Conservation (phyloP, 2,888 invertebrate species). For the Melieria picta region DNA sequence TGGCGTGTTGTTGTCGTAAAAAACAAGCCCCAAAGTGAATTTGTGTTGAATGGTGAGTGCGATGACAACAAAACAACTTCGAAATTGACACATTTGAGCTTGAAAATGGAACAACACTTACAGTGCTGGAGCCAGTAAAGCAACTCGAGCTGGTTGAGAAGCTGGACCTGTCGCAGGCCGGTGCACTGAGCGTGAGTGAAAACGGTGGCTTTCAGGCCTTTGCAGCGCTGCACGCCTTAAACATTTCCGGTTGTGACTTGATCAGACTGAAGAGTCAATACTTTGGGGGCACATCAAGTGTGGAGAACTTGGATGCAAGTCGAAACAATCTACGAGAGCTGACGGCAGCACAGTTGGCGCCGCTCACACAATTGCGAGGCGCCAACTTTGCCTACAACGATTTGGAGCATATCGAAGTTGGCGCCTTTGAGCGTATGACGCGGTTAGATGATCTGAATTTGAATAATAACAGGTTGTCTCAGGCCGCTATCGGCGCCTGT, state of each 20-base stretch:
- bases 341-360: conserved; percentile 44
- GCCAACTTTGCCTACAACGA: conserved; percentile 58
- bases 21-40: conserved; percentile 40
- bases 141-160: neutral
- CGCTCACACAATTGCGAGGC: conserved; percentile 49
- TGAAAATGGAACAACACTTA: no score
- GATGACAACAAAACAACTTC: no score
- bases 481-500: conserved; percentile 48
- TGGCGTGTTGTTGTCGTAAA: conserved; percentile 47
- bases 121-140: neutral
- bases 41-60: conserved; percentile 20
- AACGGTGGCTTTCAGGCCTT: conserved; percentile 52
- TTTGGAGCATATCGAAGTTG: conserved; percentile 45
- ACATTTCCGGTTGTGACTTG: conserved; percentile 47
- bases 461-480: conserved; percentile 53
- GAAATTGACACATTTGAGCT: no score
- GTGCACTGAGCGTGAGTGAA: conserved; percentile 46
- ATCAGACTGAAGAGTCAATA: conserved; percentile 32
- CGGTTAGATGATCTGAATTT: conserved; percentile 53
- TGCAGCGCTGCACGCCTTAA: conserved; percentile 50
- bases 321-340: conserved; percentile 52
- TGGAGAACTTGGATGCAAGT: conserved; percentile 58
- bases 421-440: conserved; percentile 47
- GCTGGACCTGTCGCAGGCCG: conserved; percentile 55
- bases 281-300: conserved; percentile 45